These are phyloP conservation scores for Xenopus laevis DNA, from an alignment of 2,113 vertebrate genomes.

Conservation along the genomic window DNA sequence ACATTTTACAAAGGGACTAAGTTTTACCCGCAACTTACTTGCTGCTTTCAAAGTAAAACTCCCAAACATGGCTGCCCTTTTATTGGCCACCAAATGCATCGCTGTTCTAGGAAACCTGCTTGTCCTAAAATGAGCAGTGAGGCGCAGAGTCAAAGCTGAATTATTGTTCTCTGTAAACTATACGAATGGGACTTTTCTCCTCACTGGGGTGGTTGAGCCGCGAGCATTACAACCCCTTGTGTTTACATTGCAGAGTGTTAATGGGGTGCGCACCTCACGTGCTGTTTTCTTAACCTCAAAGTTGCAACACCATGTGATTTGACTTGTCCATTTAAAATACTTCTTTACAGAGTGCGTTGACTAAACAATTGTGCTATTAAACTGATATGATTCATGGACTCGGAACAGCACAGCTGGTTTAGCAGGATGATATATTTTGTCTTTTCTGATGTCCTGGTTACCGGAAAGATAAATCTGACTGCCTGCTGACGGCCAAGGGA, in stretches of 20 bases:
- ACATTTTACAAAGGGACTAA: no score
- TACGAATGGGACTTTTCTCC: not conserved
- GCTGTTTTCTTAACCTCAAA: conserved; percentile 27
- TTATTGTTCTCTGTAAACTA: not conserved
- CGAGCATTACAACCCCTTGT: conserved; percentile 15
- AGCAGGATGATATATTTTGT: conserved; percentile 21
- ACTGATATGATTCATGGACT: conserved; percentile 1
- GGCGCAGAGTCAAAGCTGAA: not conserved
- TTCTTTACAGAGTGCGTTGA: not conserved
- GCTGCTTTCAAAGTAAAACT: no score
- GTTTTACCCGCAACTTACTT: no score
- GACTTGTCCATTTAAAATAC: conserved; percentile 16
- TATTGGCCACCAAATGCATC: no score
- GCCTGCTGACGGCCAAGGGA: not conserved
- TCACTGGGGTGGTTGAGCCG: not conserved
- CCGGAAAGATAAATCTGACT: conserved; percentile 1
- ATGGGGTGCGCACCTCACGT: conserved; percentile 21
- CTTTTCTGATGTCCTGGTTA: conserved; percentile 4
- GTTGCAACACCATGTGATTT: conserved; percentile 9
- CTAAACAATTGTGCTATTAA: conserved; percentile 6
- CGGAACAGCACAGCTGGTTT: not conserved
- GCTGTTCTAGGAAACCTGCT: no score
- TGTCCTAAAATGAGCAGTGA: no score
- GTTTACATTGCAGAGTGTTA: conserved; percentile 28
- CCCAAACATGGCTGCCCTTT: no score